Conservation (phyloP, 2,113 vertebrate species). For the Tragulus kanchil region DNA sequence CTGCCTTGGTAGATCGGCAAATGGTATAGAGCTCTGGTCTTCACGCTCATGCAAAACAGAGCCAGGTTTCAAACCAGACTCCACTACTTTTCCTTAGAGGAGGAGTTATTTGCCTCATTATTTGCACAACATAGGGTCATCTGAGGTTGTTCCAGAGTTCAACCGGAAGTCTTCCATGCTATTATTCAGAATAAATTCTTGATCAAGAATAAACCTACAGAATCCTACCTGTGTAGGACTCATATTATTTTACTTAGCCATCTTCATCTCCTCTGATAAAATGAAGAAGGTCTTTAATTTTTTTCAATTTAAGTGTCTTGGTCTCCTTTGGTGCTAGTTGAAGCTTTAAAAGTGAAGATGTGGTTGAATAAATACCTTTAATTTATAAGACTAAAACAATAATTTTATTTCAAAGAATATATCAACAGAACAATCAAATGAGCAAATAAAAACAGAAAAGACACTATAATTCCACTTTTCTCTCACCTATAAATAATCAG, state of each 20-base stretch:
- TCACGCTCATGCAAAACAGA: background rate
- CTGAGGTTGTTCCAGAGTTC: background rate
- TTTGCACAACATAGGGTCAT: background rate
- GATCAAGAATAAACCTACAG: background rate
- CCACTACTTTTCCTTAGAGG: background rate
- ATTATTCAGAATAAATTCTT: background rate
- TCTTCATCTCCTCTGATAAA: background rate
- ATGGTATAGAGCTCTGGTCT: background rate
- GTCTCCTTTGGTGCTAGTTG: background rate
- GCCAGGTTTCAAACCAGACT: background rate
- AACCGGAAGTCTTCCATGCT: background rate
- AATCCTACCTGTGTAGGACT: background rate
- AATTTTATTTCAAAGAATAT: background rate
- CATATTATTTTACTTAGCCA: background rate
- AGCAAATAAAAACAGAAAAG: background rate
- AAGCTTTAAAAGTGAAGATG: background rate
- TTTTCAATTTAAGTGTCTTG: background rate
- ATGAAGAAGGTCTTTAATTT: background rate
- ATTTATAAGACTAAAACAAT: conserved; percentile 23
- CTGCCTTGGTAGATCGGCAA: background rate
- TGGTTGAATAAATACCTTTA: background rate
- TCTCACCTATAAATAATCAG: background rate
- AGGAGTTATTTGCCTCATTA: background rate
- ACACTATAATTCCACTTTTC: background rate
- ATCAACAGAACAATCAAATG: background rate